Percentiles rank a stretch among this genome's conserved stretches.
These are phyloP conservation scores for Chirona hameri DNA, from an alignment of 2,888 invertebrate genomes.

Conservation along the genomic window DNA sequence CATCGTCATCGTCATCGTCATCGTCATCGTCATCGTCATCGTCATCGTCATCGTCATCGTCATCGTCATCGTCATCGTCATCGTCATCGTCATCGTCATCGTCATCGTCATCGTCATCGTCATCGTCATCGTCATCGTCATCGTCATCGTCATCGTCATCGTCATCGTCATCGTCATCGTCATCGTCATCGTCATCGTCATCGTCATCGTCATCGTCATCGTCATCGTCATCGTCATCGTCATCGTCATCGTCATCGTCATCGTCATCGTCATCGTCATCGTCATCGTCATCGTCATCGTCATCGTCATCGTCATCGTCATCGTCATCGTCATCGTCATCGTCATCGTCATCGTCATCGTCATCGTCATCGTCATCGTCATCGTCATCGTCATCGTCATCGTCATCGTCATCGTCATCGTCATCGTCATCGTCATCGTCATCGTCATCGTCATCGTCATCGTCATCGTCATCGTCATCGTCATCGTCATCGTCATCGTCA, in stretches of 20 bases:
- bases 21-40: slow-evolving; percentile 1
- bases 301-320: slow-evolving; percentile 6
- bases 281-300: neutral
- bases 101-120: neutral
- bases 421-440: slow-evolving; percentile 1
- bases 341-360: neutral
- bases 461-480: neutral
- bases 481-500: slow-evolving; percentile 6
- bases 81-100: slow-evolving; percentile 1
- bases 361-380: slow-evolving; percentile 6
- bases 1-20: slow-evolving; percentile 6
- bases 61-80: slow-evolving; percentile 1
- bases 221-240: neutral
- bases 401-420: neutral
- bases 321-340: neutral
- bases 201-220: slow-evolving; percentile 1
- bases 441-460: slow-evolving; percentile 1
- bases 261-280: slow-evolving; percentile 1
- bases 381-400: slow-evolving; percentile 1
- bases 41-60: neutral
- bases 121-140: slow-evolving; percentile 6
- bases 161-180: neutral
- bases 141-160: neutral
- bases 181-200: slow-evolving; percentile 6
- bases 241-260: slow-evolving; percentile 1